A percentile compares a stretch with the other conserved stretches of the same genome.
phyloP scores from a whole-genome alignment of 2,888 invertebrate genomes.

The Xanthia togata region DNA sequence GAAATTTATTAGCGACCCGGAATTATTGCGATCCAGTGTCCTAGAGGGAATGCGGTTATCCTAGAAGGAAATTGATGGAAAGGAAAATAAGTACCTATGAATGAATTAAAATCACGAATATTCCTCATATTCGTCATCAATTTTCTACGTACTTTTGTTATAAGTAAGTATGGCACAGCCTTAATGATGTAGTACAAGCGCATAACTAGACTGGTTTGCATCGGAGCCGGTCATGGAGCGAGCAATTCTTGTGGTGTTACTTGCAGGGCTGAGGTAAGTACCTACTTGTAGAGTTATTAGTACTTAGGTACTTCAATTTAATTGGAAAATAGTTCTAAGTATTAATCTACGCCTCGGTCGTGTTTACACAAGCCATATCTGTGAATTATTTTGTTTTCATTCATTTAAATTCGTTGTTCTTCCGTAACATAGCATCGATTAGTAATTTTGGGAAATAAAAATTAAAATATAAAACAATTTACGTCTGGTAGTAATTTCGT shows the following conservation, averaged over 20 bases:
- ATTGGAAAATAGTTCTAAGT: background rate
- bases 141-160: conserved; percentile 48
- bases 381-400: background rate
- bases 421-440: background rate
- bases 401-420: background rate
- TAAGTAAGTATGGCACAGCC: conserved; percentile 40
- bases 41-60: no score
- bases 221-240: conserved; percentile 54
- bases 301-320: background rate
- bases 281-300: conserved; percentile 5
- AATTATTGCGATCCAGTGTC: no score
- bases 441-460: background rate
- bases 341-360: background rate
- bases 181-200: conserved; percentile 25
- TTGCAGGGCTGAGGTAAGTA: conserved; percentile 54
- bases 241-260: conserved; percentile 26
- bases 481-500: no score
- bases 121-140: conserved; percentile 56
- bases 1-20: no score
- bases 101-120: conserved; percentile 17
- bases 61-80: background rate
- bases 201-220: conserved; percentile 50
- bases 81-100: conserved; percentile 6
- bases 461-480: background rate
- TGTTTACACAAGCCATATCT: background rate